Evolutionary conservation across 1,140 invertebrate species (phyloP).

Genomic region (Cydia strobilella): DNA sequence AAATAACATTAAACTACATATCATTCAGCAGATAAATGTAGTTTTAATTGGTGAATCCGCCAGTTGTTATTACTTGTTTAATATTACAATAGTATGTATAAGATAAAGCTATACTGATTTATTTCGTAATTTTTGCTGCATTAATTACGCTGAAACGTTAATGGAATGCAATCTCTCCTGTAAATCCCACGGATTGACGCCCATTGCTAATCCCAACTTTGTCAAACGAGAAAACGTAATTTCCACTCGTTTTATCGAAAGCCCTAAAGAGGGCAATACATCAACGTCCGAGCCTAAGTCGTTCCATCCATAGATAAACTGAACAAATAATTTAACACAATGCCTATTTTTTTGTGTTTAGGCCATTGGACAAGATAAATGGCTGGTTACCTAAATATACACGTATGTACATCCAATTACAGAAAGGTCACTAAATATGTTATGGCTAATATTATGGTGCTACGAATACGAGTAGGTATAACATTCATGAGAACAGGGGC

Average conservation of each 20-base stretch:
- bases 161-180: neutral
- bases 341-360: slow-evolving; percentile 39
- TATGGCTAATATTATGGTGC: neutral
- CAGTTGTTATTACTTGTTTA: too few species aligned
- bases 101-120: neutral
- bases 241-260: slow-evolving; percentile 24
- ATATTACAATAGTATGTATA: too few species aligned
- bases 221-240: slow-evolving; percentile 14
- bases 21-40: too few species aligned
- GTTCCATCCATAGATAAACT: slow-evolving; percentile 45
- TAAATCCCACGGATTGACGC: neutral
- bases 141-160: slow-evolving; percentile 6
- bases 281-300: slow-evolving; percentile 42
- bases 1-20: too few species aligned
- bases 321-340: slow-evolving; percentile 42
- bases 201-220: slow-evolving; percentile 17
- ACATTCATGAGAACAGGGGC: neutral
- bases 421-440: slow-evolving; percentile 13
- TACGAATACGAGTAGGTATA: neutral
- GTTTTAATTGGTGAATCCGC: too few species aligned
- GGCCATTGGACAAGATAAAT: slow-evolving; percentile 28
- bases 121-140: neutral
- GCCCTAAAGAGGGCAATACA: slow-evolving; percentile 40
- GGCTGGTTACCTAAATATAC: slow-evolving; percentile 3
- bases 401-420: slow-evolving; percentile 12